Evolutionary conservation across 2,888 invertebrate genomes (phyloP).

Genomic region (Cheilosia urbana): DNA sequence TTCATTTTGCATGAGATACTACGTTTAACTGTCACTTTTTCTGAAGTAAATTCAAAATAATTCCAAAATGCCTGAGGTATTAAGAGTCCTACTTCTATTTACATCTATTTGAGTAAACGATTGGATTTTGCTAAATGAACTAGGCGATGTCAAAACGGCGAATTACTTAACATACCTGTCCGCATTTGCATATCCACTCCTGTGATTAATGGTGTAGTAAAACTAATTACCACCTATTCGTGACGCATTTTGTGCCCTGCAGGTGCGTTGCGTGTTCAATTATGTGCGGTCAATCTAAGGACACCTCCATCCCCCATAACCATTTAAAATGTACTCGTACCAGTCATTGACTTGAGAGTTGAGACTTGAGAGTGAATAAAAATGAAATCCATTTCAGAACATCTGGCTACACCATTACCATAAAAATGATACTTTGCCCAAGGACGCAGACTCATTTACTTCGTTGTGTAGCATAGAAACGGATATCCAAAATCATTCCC

Average conservation of each 20-base stretch:
- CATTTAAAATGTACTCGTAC: not conserved
- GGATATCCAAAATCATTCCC: constrained; percentile 38
- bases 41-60: not conserved
- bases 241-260: constrained; percentile 46
- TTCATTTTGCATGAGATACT: constrained; percentile 26
- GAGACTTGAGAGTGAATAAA: not conserved
- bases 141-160: not conserved
- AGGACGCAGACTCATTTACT: not conserved
- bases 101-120: too few relatives aligned
- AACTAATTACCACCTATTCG: constrained; percentile 32
- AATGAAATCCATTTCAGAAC: not conserved
- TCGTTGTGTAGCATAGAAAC: not conserved
- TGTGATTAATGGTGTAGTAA: constrained; percentile 52
- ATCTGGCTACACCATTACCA: constrained; percentile 11
- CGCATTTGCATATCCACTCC: constrained; percentile 15
- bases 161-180: not conserved
- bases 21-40: constrained; percentile 36
- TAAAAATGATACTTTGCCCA: constrained; percentile 8
- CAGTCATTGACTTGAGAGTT: not conserved
- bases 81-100: too few relatives aligned
- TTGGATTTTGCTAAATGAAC: too few relatives aligned
- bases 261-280: constrained; percentile 49
- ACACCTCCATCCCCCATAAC: too few relatives aligned
- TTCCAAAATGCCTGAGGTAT: too few relatives aligned
- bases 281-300: constrained; percentile 34